A percentile compares a stretch with the other conserved stretches of the same genome.
phyloP scores from a whole-genome alignment of 1,140 invertebrate species.

The Leucophenga varia region DNA sequence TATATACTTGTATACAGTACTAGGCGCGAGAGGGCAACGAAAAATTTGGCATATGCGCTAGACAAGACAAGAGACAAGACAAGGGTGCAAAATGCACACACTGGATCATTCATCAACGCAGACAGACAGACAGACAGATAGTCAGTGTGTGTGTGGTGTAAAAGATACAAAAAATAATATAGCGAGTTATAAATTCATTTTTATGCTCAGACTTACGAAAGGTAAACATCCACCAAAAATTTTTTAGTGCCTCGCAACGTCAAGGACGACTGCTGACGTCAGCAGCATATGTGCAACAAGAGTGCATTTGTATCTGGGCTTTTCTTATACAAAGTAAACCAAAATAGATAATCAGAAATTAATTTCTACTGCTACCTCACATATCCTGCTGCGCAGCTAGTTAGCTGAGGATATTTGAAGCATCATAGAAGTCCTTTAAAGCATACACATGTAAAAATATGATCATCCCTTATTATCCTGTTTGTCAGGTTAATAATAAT shows the following conservation, averaged over 20 bases:
- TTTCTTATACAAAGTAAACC: conserved; percentile 11
- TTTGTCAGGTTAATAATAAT: conserved; percentile 50
- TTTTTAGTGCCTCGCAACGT: conserved; percentile 29
- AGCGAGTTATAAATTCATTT: conserved; percentile 29
- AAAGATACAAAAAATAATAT: too few relatives aligned
- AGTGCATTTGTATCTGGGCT: conserved; percentile 14
- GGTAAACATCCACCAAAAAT: conserved; percentile 17
- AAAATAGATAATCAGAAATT: conserved; percentile 56
- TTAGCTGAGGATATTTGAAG: too few relatives aligned
- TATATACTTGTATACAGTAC: too few relatives aligned
- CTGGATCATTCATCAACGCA: conserved; percentile 39
- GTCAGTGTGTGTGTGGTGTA: too few relatives aligned
- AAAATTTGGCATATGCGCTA: conserved; percentile 46
- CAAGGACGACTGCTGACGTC: conserved; percentile 49
- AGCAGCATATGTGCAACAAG: conserved; percentile 36
- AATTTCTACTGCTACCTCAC: conserved; percentile 44
- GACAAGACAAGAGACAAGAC: too few relatives aligned
- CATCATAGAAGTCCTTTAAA: conserved; percentile 17
- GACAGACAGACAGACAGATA: too few relatives aligned
- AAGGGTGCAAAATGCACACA: too few relatives aligned
- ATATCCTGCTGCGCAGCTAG: too few relatives aligned
- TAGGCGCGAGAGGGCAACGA: too few relatives aligned
- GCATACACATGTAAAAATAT: conserved; percentile 45
- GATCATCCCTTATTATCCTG: conserved; percentile 54
- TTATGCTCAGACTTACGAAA: neutral